Evolutionary conservation across 2,888 invertebrate species (phyloP).

Genomic region (Pseudoips prasinana): DNA sequence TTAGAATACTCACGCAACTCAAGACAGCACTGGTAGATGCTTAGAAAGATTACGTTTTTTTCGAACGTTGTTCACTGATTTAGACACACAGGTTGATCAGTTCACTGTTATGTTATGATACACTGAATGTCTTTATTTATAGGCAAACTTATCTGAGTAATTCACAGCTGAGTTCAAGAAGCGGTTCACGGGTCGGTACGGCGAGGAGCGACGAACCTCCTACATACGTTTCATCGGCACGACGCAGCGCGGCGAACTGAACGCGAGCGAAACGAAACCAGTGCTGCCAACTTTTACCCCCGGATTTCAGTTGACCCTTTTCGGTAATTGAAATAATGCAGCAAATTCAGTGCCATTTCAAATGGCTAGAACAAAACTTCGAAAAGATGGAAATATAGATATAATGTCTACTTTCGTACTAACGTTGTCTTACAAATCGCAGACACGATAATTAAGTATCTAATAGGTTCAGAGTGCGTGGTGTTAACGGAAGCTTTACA

Average conservation of each 20-base stretch:
- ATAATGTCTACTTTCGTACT: too few relatives aligned
- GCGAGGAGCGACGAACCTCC: slow-evolving; percentile 9
- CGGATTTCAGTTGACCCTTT: too few relatives aligned
- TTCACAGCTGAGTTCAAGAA: slow-evolving; percentile 56
- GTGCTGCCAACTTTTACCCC: too few relatives aligned
- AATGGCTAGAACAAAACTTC: too few relatives aligned
- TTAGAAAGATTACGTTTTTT: slow-evolving; percentile 49
- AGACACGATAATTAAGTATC: too few relatives aligned
- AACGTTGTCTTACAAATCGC: too few relatives aligned
- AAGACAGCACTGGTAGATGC: slow-evolving; percentile 47
- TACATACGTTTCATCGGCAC: slow-evolving; percentile 33
- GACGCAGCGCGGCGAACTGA: slow-evolving; percentile 64
- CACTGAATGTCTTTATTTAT: slow-evolving; percentile 53
- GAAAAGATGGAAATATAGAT: too few relatives aligned
- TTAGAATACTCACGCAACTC: slow-evolving; percentile 66
- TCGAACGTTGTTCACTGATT: slow-evolving; percentile 39
- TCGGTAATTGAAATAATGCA: too few relatives aligned
- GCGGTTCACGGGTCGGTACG: slow-evolving; percentile 36
- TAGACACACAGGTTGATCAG: slow-evolving; percentile 45
- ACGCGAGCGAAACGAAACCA: slow-evolving; percentile 2
- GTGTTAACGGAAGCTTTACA: too few relatives aligned
- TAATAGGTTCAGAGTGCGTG: too few relatives aligned
- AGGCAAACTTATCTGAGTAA: slow-evolving; percentile 39
- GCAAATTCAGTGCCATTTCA: too few relatives aligned
- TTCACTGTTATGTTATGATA: slow-evolving; percentile 48